These are phyloP conservation scores for Hylyphantes graminicola DNA, from an alignment of 1,140 invertebrate species.

Conservation along the genomic window DNA sequence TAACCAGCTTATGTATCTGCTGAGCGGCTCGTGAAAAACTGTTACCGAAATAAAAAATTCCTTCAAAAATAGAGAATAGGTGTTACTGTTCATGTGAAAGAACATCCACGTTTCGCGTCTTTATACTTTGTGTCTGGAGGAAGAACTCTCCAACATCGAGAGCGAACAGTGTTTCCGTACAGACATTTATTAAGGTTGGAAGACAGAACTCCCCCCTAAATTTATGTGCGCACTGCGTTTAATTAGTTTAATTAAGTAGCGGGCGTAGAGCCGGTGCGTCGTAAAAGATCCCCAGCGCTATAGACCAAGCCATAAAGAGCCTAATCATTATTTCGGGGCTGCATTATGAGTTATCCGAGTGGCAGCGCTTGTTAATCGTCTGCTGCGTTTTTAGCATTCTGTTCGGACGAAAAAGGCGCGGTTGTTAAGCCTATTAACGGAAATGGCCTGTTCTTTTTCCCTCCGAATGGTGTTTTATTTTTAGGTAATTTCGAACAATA, in stretches of 20 bases:
- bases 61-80: no score
- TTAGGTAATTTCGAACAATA: conserved; percentile 11
- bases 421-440: neutral
- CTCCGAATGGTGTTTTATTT: neutral
- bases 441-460: no score
- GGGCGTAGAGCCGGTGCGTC: conserved; percentile 22
- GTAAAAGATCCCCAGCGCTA: conserved; percentile 48
- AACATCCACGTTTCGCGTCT: no score
- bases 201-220: conserved; percentile 6
- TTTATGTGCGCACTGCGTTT: conserved; percentile 54
- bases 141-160: conserved; percentile 18
- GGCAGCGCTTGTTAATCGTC: conserved; percentile 18
- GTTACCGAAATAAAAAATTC: no score
- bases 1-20: no score
- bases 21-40: no score
- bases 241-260: conserved; percentile 59
- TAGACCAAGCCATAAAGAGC: conserved; percentile 41
- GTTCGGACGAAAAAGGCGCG: neutral
- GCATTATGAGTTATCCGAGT: conserved; percentile 31
- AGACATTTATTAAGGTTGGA: conserved; percentile 38
- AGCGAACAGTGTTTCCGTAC: neutral
- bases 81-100: no score
- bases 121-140: conserved; percentile 1
- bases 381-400: conserved; percentile 25
- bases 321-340: conserved; percentile 23